Percentiles rank a stretch among this genome's conserved stretches.
phyloP scores from a whole-genome alignment of 1,140 invertebrate species.

The Daktulosphaira vitifoliae region DNA sequence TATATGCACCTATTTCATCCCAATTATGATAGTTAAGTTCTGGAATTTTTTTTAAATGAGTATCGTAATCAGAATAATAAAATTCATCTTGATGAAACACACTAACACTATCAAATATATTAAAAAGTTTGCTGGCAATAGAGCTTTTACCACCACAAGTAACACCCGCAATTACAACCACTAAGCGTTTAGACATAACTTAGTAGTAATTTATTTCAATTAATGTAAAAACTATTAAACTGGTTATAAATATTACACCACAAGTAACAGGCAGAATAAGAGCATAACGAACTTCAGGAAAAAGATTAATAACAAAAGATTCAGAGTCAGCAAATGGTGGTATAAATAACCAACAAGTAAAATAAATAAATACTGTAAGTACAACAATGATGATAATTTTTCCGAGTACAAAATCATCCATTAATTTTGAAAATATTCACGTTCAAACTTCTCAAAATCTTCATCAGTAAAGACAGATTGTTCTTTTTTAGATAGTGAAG shows the following conservation, averaged over 20 bases:
- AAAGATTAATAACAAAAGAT: slow-evolving; percentile 20
- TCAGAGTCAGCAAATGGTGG: slow-evolving; percentile 21
- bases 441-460: slow-evolving; percentile 28
- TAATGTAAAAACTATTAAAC: slow-evolving; percentile 17
- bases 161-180: slow-evolving; percentile 18
- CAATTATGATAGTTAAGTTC: slow-evolving; percentile 16
- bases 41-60: slow-evolving; percentile 15
- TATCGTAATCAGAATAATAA: background rate
- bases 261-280: background rate
- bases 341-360: slow-evolving; percentile 30
- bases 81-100: slow-evolving; percentile 30
- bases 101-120: background rate
- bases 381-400: slow-evolving; percentile 18
- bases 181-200: slow-evolving; percentile 12
- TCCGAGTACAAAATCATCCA: slow-evolving; percentile 15
- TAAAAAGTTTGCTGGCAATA: background rate
- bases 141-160: slow-evolving; percentile 20
- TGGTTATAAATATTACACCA: slow-evolving; percentile 13
- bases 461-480: slow-evolving; percentile 22
- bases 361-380: slow-evolving; percentile 10
- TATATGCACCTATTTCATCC: slow-evolving; percentile 15
- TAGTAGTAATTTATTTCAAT: slow-evolving; percentile 11
- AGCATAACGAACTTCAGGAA: slow-evolving; percentile 12
- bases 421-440: slow-evolving; percentile 31
- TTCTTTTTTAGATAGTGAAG: slow-evolving; percentile 2